A percentile compares a stretch with the other conserved stretches of the same genome.
Conservation (phyloP, 2,113 vertebrate species). For the Cyprinodon tularosa region DNA sequence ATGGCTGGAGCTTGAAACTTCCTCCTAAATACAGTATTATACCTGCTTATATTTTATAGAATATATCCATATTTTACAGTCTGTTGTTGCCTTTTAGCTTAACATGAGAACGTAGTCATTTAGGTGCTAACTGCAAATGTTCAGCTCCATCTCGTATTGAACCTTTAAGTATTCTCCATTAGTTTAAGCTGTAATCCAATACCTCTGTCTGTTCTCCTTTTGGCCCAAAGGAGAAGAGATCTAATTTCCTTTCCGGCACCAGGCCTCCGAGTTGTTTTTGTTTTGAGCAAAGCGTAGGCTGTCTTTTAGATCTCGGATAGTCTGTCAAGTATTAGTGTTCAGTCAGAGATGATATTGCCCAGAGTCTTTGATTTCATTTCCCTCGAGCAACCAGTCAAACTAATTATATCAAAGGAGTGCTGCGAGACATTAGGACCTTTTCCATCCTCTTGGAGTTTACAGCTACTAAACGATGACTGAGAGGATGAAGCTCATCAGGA, state of each 20-base stretch:
- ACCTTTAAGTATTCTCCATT: neutral
- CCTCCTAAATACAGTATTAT: neutral
- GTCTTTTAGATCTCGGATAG: conserved; percentile 7
- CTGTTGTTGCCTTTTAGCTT: neutral
- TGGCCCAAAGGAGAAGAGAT: no score
- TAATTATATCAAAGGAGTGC: neutral
- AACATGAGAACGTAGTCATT: neutral
- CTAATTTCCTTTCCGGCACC: no score
- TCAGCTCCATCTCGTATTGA: neutral
- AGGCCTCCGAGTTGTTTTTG: neutral
- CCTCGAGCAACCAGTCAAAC: conserved; percentile 3
- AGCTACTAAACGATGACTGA: conserved; percentile 1
- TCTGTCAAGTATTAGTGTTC: conserved; percentile 18
- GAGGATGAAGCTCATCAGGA: neutral
- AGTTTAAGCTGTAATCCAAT: no score
- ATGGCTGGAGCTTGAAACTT: neutral
- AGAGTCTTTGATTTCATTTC: conserved; percentile 43
- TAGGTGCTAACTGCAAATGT: neutral
- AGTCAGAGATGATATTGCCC: conserved; percentile 1
- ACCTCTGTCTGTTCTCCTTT: no score
- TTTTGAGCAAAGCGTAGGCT: neutral
- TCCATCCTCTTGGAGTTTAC: neutral
- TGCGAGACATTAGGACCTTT: neutral
- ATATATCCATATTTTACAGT: neutral
- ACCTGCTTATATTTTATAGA: neutral